These are phyloP conservation scores for Gnathonemus longibarbis DNA, from an alignment of 2,113 vertebrate genomes.

Conservation along the genomic window DNA sequence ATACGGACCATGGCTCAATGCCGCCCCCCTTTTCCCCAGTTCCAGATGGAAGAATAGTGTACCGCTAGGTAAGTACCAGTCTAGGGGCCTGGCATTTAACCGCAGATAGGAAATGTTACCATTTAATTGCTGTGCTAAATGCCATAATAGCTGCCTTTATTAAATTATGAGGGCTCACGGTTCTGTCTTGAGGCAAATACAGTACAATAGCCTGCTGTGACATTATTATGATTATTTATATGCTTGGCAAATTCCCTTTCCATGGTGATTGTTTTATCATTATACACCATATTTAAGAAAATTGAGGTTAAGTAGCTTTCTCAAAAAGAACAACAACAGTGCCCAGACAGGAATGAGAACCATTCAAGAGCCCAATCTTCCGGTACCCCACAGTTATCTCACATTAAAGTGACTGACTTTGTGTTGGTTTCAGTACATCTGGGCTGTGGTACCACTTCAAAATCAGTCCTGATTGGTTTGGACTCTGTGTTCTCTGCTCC, in stretches of 20 bases:
- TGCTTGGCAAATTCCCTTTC: neutral
- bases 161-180: neutral
- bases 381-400: neutral
- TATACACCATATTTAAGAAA: neutral
- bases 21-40: neutral
- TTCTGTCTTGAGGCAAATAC: constrained; percentile 12
- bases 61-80: constrained; percentile 17
- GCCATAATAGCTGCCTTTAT: constrained; percentile 43
- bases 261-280: neutral
- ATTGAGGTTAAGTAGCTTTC: constrained; percentile 3
- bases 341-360: neutral
- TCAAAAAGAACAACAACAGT: neutral
- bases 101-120: constrained; percentile 58
- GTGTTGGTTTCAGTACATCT: neutral
- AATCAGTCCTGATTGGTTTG: neutral
- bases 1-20: constrained; percentile 15
- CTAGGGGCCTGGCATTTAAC: constrained; percentile 58
- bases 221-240: neutral
- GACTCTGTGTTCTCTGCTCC: neutral
- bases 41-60: constrained; percentile 17
- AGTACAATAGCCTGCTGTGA: neutral
- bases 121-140: constrained; percentile 61
- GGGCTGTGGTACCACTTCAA: neutral
- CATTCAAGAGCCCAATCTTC: neutral
- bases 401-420: neutral